phyloP scores from a whole-genome alignment of 1,140 invertebrate genomes.

The Trachelipus rathkii region DNA sequence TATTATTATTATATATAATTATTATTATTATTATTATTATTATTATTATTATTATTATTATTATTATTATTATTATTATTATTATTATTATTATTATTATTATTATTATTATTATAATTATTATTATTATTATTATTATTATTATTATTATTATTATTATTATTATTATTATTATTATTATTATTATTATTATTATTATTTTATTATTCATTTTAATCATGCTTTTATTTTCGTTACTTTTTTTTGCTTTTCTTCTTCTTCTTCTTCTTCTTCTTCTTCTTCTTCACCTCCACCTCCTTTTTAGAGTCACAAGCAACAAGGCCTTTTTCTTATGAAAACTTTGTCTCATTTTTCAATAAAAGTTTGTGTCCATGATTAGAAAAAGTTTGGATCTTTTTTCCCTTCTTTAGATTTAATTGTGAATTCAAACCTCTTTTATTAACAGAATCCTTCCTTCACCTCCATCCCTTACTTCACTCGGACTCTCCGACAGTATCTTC shows the following conservation, averaged over 20 bases:
- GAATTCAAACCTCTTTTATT: too few species aligned
- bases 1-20: neutral
- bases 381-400: too few species aligned
- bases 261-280: constrained; percentile 10
- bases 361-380: too few species aligned
- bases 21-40: neutral
- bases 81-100: neutral
- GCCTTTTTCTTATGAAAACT: too few species aligned
- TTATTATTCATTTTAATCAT: neutral
- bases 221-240: neutral
- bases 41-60: neutral
- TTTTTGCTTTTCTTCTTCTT: neutral
- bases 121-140: neutral
- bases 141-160: neutral
- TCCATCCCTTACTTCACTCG: too few species aligned
- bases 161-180: neutral
- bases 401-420: too few species aligned
- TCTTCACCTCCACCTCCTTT: neutral
- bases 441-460: too few species aligned
- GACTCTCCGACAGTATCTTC: too few species aligned
- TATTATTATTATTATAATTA: neutral
- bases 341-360: too few species aligned
- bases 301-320: neutral
- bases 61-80: neutral
- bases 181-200: neutral